Percentiles rank a stretch among this genome's conserved stretches.
phyloP scores from a whole-genome alignment of 2,888 invertebrate genomes.

The Nematopogon swammerdamellus region DNA sequence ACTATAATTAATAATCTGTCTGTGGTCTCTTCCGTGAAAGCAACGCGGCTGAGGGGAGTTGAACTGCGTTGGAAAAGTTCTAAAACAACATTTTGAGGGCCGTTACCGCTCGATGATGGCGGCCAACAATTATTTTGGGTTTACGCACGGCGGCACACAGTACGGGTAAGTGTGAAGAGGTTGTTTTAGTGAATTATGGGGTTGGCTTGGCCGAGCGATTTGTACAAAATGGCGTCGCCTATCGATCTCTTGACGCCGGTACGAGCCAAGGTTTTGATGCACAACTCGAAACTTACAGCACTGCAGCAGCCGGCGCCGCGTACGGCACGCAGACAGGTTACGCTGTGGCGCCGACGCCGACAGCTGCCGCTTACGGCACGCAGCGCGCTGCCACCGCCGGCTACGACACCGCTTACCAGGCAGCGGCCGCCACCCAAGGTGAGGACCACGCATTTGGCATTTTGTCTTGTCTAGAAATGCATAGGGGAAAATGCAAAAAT shows the following conservation, averaged over 20 bases:
- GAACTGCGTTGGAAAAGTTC: background rate
- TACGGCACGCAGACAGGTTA: slow-evolving; percentile 84
- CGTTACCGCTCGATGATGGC: slow-evolving; percentile 56
- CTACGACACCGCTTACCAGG: slow-evolving; percentile 81
- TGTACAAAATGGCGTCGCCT: slow-evolving; percentile 46
- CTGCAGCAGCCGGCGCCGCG: slow-evolving; percentile 74
- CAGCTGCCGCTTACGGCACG: slow-evolving; percentile 81
- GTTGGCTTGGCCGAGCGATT: slow-evolving; percentile 13
- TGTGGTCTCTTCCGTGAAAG: background rate
- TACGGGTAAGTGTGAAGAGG: slow-evolving; percentile 67
- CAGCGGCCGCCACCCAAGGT: slow-evolving; percentile 75
- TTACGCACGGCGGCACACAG: slow-evolving; percentile 91
- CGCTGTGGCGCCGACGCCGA: slow-evolving; percentile 77
- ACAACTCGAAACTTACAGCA: slow-evolving; percentile 35
- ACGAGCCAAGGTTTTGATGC: slow-evolving; percentile 18
- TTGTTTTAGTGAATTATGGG: slow-evolving; percentile 6
- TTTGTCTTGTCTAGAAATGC: too few relatives aligned
- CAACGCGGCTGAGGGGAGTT: background rate
- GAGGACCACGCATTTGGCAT: slow-evolving; percentile 20
- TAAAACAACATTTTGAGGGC: background rate
- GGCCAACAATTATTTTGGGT: slow-evolving; percentile 93
- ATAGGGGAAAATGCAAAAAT: too few relatives aligned
- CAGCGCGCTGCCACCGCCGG: slow-evolving; percentile 76
- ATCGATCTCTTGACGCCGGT: slow-evolving; percentile 28
- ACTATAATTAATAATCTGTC: too few relatives aligned